These are phyloP conservation scores for Colostygia pectinataria DNA, from an alignment of 2,888 invertebrate species.

Conservation along the genomic window DNA sequence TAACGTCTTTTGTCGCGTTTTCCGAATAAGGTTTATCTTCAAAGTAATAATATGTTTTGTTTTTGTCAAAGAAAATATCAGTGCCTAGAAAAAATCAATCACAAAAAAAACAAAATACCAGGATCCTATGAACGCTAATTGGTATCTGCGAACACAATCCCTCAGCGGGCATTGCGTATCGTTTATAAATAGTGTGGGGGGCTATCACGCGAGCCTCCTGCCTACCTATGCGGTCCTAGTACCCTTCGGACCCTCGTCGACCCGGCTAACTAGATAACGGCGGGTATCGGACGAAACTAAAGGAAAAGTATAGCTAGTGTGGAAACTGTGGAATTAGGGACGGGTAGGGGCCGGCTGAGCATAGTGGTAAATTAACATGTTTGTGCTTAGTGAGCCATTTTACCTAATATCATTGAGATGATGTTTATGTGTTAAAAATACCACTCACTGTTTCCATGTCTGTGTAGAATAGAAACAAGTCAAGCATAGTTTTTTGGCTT, in stretches of 20 bases:
- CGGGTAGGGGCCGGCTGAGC: conserved; percentile 23
- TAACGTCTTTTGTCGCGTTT: conserved; percentile 31
- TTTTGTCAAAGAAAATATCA: conserved; percentile 28
- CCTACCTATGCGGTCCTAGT: conserved; percentile 34
- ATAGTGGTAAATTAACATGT: conserved; percentile 59
- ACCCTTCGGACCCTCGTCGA: conserved; percentile 76
- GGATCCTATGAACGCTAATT: conserved; percentile 69
- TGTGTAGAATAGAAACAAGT: too few species aligned
- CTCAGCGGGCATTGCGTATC: conserved; percentile 63
- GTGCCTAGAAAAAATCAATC: conserved; percentile 27
- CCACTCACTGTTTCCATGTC: too few species aligned
- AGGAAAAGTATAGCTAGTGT: conserved; percentile 73
- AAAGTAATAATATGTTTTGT: background rate
- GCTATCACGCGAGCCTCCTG: conserved; percentile 62
- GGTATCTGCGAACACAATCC: conserved; percentile 69
- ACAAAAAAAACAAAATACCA: conserved; percentile 41
- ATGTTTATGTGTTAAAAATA: conserved; percentile 11
- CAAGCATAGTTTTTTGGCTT: too few species aligned
- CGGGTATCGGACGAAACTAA: conserved; percentile 77
- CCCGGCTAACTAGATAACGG: conserved; percentile 81
- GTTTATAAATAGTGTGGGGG: conserved; percentile 64
- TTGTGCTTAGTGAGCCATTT: conserved; percentile 38
- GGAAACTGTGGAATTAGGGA: conserved; percentile 69
- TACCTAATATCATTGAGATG: background rate
- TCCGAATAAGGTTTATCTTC: background rate